Base-by-base conservation (phyloP, 2,797 vertebrate genomes). In the Lithobates pipiens region DNA sequence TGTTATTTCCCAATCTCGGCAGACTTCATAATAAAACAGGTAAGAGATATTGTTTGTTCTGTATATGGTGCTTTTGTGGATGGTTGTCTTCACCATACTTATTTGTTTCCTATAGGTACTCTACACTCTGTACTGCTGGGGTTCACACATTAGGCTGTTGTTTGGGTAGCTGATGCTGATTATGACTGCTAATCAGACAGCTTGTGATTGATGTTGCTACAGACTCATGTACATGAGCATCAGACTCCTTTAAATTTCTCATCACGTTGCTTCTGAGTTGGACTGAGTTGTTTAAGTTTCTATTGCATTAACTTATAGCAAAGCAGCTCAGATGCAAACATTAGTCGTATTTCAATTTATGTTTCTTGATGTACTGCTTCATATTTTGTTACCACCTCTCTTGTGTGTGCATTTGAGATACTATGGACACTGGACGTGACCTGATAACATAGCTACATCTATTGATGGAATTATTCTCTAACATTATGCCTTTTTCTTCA, bases 31-130 rank as follows among this genome's bases (percentile, higher is more conserved):
- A 54, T 10, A 8, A 34, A 27, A 10, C 39, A 1, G 76, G 85
- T 86, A 86, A 86, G 85, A 61, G 54, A 61, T 57, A 57, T 61
- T 54, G 50, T 54, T 61, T 61, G 54, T 61, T 23, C 6, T 9
- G 8, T 61, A 23, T 61, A 7, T 0, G n/a, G 2, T 57, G 54
- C 18, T 21, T 21, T 57, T 57, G 5, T 18, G 13, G 13, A 15
- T 3, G 50, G 50, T 54, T 1, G 3, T 54, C 50, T 18, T 1
- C 5, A 54, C 15, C 16, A 54, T 11, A 39, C 39, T 39, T 46
- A 11, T 3, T 46, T 0, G 9, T 11, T 46, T 11, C 15, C 44
- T 13, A 6, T 18, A 54, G 50, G 15, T 54, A 16, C 46, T 50
- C 15, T 50, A 11, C 3, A 16, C 50, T 54, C 15, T 54, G 50